Conservation (phyloP, 2,113 vertebrate genomes). For the Neomonachus schauinslandi region DNA sequence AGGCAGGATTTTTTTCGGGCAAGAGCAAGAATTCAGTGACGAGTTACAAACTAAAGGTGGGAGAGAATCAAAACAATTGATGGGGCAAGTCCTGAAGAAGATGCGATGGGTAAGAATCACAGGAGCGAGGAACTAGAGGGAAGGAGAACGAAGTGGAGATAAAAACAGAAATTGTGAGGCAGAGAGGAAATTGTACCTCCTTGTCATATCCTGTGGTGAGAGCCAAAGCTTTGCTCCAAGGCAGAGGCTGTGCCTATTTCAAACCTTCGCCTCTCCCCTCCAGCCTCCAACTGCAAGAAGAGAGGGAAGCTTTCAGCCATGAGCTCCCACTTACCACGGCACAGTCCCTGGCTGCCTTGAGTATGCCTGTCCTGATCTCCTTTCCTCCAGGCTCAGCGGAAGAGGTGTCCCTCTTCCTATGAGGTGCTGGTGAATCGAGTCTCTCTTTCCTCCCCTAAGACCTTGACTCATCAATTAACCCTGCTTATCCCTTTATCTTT, state of each 20-base stretch:
- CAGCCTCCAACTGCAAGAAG: not conserved
- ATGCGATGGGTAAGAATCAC: not conserved
- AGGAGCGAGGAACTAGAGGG: not conserved
- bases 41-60: not conserved
- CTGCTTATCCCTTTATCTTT: too few relatives aligned
- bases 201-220: not conserved
- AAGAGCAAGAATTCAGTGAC: not conserved
- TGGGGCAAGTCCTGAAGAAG: not conserved
- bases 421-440: not conserved
- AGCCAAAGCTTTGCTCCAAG: not conserved
- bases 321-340: not conserved
- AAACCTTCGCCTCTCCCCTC: too few relatives aligned
- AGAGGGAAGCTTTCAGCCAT: not conserved
- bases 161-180: not conserved
- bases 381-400: not conserved
- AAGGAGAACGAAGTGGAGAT: not conserved
- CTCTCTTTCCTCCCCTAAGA: not conserved
- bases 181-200: not conserved
- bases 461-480: not conserved
- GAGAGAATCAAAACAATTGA: not conserved
- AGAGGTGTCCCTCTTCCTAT: not conserved
- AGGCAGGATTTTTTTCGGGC: not conserved
- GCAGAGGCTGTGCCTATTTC: not conserved
- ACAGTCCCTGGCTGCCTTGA: not conserved
- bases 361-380: not conserved